Percentiles rank a stretch among this genome's conserved stretches.
Conservation (phyloP, 2,888 invertebrate genomes). For the Agrotis ipsilon region DNA sequence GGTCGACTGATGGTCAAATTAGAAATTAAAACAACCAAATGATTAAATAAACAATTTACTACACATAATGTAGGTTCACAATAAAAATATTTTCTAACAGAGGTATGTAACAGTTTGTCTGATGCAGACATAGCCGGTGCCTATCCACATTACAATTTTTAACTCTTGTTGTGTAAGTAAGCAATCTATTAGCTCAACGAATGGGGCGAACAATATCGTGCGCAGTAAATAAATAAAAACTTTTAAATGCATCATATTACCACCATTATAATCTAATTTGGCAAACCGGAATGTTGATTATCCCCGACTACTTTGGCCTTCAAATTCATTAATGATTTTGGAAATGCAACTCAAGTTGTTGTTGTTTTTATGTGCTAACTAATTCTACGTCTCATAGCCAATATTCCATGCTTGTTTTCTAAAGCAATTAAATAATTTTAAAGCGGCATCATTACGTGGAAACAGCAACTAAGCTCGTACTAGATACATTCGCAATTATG, state of each 20-base stretch:
- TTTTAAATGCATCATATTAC: conserved; percentile 78
- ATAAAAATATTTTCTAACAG: conserved; percentile 90
- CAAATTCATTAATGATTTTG: conserved; percentile 58
- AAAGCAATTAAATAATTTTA: conserved; percentile 51
- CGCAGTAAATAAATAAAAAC: conserved; percentile 66
- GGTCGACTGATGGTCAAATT: background rate
- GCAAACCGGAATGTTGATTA: conserved; percentile 87
- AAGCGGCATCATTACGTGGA: conserved; percentile 49
- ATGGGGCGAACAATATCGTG: conserved; percentile 53
- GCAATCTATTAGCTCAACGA: conserved; percentile 50
- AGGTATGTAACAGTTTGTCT: conserved; percentile 86
- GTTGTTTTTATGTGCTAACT: conserved; percentile 58
- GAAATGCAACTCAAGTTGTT: conserved; percentile 64
- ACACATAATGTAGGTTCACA: conserved; percentile 91
- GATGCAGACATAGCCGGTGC: conserved; percentile 87
- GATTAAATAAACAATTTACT: conserved; percentile 91
- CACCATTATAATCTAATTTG: conserved; percentile 82
- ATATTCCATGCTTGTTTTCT: conserved; percentile 49
- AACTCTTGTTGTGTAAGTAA: conserved; percentile 65
- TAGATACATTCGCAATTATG: conserved; percentile 49
- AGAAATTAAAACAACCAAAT: conserved; percentile 78
- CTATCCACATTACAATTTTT: conserved; percentile 69
- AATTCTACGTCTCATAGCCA: conserved; percentile 60
- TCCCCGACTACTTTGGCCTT: conserved; percentile 80
- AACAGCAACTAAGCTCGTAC: conserved; percentile 59